Conservation (phyloP, 2,113 vertebrate species). For the Atrichornis clamosus region DNA sequence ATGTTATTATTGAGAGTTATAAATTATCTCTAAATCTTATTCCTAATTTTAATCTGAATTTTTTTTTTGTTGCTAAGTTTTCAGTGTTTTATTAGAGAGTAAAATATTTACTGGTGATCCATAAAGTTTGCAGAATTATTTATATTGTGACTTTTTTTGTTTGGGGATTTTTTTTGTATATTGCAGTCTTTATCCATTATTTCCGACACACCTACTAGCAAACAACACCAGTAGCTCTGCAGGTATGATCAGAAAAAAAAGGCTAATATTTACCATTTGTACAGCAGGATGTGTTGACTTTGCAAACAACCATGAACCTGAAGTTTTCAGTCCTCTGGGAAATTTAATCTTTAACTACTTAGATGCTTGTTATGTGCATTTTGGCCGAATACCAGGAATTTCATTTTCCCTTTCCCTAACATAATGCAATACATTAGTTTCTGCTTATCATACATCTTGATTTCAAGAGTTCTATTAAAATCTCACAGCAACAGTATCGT, state of each 20-base stretch:
- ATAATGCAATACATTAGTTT: not conserved
- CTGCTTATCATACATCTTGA: not conserved
- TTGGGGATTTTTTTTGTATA: not conserved
- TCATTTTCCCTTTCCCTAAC: not conserved
- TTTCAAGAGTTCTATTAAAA: not conserved
- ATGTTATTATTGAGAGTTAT: not conserved
- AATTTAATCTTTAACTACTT: not conserved
- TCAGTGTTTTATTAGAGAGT: not conserved
- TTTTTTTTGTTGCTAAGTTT: not conserved
- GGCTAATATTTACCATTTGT: not conserved
- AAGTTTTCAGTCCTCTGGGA: not conserved
- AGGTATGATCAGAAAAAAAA: not conserved
- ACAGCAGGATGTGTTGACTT: not conserved
- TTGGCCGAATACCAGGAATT: not conserved
- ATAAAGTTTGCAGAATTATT: not conserved
- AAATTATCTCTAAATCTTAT: not conserved
- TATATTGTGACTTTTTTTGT: fast-evolving
- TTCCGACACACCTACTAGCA: not conserved
- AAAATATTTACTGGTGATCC: not conserved
- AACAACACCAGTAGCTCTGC: not conserved
- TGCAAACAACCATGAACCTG: not conserved
- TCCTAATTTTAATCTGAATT: not conserved
- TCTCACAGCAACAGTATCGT: not conserved
- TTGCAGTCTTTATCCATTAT: not conserved
- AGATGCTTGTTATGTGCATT: not conserved